phyloP scores from a whole-genome alignment of 2,113 vertebrate genomes.

The Indicator indicator region DNA sequence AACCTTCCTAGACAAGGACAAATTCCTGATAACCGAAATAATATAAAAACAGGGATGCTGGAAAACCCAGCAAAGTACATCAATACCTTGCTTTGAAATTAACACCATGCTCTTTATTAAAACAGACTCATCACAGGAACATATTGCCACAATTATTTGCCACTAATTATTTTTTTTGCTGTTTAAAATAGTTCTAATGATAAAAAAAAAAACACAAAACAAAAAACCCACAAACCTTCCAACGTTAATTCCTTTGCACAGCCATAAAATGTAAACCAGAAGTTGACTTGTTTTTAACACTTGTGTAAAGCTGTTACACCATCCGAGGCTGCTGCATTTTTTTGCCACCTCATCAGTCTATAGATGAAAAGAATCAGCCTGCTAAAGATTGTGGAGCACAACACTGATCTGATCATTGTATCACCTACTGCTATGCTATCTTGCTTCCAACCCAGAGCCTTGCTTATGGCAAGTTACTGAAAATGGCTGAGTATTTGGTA shows the following conservation, averaged over 20 bases:
- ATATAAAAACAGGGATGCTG: neutral
- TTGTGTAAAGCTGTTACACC: neutral
- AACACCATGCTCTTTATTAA: neutral
- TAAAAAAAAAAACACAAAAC: neutral
- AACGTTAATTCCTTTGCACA: neutral
- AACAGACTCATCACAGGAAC: neutral
- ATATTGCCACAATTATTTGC: neutral
- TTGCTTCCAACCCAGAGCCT: neutral
- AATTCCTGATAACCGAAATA: neutral
- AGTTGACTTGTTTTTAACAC: neutral
- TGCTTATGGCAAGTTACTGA: neutral
- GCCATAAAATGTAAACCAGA: neutral
- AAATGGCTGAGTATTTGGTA: neutral
- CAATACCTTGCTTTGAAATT: neutral
- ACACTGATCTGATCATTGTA: neutral
- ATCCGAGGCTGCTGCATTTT: neutral
- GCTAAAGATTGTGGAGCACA: neutral
- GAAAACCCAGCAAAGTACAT: neutral
- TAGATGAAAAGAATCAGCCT: neutral
- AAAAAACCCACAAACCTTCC: no score
- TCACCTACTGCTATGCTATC: neutral
- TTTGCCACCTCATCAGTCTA: neutral
- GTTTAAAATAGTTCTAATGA: conserved; percentile 8
- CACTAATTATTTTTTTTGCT: conserved; percentile 8
- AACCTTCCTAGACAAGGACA: neutral